Evolutionary conservation across 2,888 invertebrate genomes (phyloP), one percentile per base, ranked within the genome.

Genomic region (Scrobipalpa costella): DNA sequence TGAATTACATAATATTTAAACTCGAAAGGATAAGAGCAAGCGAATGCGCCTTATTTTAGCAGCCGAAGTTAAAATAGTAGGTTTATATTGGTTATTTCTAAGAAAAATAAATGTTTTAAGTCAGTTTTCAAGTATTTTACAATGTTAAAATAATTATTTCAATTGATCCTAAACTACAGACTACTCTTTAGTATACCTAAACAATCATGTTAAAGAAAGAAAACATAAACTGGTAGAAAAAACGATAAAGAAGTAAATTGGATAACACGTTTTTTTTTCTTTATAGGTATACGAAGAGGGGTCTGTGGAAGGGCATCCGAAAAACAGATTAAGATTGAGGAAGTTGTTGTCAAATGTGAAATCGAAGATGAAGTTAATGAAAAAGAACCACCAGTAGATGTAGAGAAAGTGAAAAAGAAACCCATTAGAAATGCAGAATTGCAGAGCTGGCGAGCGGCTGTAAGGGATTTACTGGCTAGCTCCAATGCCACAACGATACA

Each of bases 401-500:
- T 44, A 9, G 15, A n/a, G 7, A 44, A 9, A n/a, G n/a, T 44
- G 44, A 44, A 44, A n/a, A n/a, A n/a, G 15, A n/a, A n/a, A n/a
- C n/a, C n/a, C n/a, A n/a, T n/a, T 15, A n/a, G 5, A n/a, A 44
- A 44, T 44, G n/a, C 15, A 44, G 44, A 44, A 44, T 15, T 44
- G 44, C 15, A n/a, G 44, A 44, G 44, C 15, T 44, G 44, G 44
- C 44, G 44, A 44, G 7, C 15, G 15, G 44, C 44, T 6, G 44
- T 44, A n/a, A 44, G 44, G 44, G n/a, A 15, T n/a, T 44, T 44
- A 15, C 44, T 44, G 6, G 44, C 15, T n/a, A 44, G 15, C 44
- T 74, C 85, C 0, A 85, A 85, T 57, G 85, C 85, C 0, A 85
- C 85, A 0, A 84, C 84, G 0, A 82, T 85, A 21, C 69, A 78